These are phyloP conservation scores for Aphelenchoides bicaudatus DNA, from an alignment of 2,888 invertebrate species.

Conservation along the genomic window DNA sequence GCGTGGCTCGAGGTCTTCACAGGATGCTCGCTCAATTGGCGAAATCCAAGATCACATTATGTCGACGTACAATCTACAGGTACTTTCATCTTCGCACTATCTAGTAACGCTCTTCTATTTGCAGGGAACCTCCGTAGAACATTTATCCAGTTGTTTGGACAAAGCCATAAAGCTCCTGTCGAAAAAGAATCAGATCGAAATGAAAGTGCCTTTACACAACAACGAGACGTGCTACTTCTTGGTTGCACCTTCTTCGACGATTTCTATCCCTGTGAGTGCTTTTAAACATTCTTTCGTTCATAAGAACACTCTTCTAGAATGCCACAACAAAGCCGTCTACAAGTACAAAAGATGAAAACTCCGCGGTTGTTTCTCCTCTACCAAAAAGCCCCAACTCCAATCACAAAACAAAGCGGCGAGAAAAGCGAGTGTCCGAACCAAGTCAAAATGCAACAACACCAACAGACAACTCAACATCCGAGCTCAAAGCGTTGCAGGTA, in stretches of 20 bases:
- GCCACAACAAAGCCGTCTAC: too few species aligned
- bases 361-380: too few species aligned
- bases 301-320: too few species aligned
- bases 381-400: neutral
- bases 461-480: too few species aligned
- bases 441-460: slow-evolving; percentile 10
- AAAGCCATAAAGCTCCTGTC: slow-evolving; percentile 1
- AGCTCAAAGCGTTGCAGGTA: slow-evolving; percentile 8
- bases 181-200: slow-evolving; percentile 7
- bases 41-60: slow-evolving; percentile 13
- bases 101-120: too few species aligned
- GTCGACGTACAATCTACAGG: neutral
- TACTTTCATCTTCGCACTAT: too few species aligned
- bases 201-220: slow-evolving; percentile 6
- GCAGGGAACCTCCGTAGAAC: slow-evolving; percentile 9
- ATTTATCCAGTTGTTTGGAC: neutral
- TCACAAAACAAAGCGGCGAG: neutral
- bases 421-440: slow-evolving; percentile 6
- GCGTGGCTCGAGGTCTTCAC: slow-evolving; percentile 3
- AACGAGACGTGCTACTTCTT: slow-evolving; percentile 3
- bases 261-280: neutral
- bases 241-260: neutral
- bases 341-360: too few species aligned
- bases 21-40: slow-evolving; percentile 5
- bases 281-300: too few species aligned